Conservation (phyloP, 2,797 vertebrate species). For the Catostomus latipinnis region DNA sequence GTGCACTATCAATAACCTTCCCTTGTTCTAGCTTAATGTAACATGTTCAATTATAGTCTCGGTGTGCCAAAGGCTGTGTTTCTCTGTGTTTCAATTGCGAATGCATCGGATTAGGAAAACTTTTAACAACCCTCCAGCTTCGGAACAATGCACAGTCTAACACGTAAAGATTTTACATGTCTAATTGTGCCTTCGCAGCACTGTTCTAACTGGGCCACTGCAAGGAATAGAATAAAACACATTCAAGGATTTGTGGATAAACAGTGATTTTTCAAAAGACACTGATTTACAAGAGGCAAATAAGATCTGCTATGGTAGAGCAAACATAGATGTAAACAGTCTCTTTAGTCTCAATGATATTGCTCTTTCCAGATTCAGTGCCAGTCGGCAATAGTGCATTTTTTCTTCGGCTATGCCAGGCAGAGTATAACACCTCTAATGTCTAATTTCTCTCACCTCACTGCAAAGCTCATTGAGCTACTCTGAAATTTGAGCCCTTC, state of each 20-base stretch:
- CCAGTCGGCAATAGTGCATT: neutral
- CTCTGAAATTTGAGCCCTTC: constrained; percentile 36
- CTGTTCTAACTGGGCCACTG: constrained; percentile 18
- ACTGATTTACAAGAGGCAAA: constrained; percentile 9
- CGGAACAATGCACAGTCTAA: constrained; percentile 19
- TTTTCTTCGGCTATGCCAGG: constrained; percentile 17
- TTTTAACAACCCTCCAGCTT: constrained; percentile 4
- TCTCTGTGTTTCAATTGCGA: constrained; percentile 52
- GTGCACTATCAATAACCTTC: constrained; percentile 71
- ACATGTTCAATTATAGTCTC: constrained; percentile 71
- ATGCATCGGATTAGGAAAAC: constrained; percentile 51
- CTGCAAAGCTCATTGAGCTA: constrained; percentile 26
- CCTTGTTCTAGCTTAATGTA: constrained; percentile 73
- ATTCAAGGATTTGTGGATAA: constrained; percentile 31
- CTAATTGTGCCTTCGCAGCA: constrained; percentile 8
- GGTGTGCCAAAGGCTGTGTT: constrained; percentile 67
- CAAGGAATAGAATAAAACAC: constrained; percentile 28
- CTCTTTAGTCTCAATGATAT: constrained; percentile 19
- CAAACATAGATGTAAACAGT: constrained; percentile 28
- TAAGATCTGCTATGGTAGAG: neutral
- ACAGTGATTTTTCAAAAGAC: constrained; percentile 17
- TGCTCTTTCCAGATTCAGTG: constrained; percentile 17
- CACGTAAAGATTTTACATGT: constrained; percentile 31
- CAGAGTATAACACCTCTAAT: constrained; percentile 22
- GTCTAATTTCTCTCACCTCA: constrained; percentile 37